Base-by-base conservation (phyloP, 2,113 vertebrate species). In the Callorhinus ursinus region DNA sequence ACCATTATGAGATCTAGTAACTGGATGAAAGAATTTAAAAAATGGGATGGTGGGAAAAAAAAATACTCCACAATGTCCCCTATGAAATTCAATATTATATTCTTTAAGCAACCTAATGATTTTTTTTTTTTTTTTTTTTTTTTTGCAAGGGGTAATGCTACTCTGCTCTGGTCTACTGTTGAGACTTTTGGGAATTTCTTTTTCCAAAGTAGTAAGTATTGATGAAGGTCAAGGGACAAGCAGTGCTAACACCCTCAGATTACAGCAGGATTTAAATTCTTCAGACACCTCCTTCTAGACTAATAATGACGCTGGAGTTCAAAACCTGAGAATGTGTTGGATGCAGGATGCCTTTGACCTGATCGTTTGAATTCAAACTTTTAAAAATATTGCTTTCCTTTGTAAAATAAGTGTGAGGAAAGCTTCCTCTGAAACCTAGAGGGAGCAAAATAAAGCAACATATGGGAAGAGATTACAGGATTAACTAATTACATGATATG, bases 381-480 rank as follows among this genome's bases (percentile, higher is more conserved):
- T 69, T 16, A 57, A 69, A 65, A 93, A 69, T 21, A 57, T 7
- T 21, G 7, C 14, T 82, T 85, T 86, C 28, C 15, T 61, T 79
- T 89, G 1, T 8, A 74, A 97, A 89, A 49, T 69, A 49, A 80
- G 67, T 74, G 61, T 1, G 67, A 97, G 76, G 46, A 93, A 83
- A 85, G 77, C 93, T 96, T 84, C 94, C 57, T 53, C 46, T 79
- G 63, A 98, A 93, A 83, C 93, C 39, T 79, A 53, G 51, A 71
- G 76, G 88, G 28, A 83, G 71, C 42, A 95, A 99, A 99, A 98
- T 24, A 98, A 98, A 99, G 98, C 96, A 98, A 97, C 99, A 99
- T 99, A 99, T 99, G 99, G 99, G 91, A 97, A 97, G 98, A 99
- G 99, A 98, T 99, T 99, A 99, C 87, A 97, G 97, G 99, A 99